These are phyloP conservation scores for Chrosomus eos DNA, from an alignment of 2,797 vertebrate species.

Conservation along the genomic window DNA sequence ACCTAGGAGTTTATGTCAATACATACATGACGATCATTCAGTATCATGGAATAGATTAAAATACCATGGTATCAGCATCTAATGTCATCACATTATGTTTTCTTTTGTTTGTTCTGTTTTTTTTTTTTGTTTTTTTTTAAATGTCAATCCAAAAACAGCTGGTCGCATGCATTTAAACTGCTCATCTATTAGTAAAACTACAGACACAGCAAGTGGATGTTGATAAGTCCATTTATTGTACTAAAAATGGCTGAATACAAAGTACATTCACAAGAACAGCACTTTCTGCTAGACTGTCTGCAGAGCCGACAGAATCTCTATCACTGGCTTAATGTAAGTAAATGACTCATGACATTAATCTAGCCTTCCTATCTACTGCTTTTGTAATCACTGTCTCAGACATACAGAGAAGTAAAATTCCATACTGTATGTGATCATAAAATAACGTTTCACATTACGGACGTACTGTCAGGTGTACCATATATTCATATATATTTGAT, in stretches of 20 bases:
- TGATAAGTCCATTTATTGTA: constrained; percentile 77
- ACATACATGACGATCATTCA: neutral
- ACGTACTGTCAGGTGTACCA: constrained; percentile 67
- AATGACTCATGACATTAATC: constrained; percentile 48
- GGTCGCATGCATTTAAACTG: neutral
- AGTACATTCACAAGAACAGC: constrained; percentile 80
- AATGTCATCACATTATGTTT: neutral
- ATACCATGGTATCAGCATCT: neutral
- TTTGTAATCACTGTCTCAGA: constrained; percentile 46
- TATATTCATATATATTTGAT: constrained; percentile 63
- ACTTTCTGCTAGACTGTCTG: constrained; percentile 59
- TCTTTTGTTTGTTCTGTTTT: neutral
- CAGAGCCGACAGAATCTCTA: constrained; percentile 56
- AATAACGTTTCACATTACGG: constrained; percentile 64
- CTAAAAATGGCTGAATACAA: constrained; percentile 81
- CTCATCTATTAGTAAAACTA: constrained; percentile 19
- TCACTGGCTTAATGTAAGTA: constrained; percentile 53
- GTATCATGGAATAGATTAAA: neutral
- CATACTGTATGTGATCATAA: constrained; percentile 44
- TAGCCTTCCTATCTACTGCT: constrained; percentile 39
- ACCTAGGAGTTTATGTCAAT: neutral
- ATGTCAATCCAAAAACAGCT: neutral
- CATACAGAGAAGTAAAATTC: constrained; percentile 48
- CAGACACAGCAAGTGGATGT: constrained; percentile 35
- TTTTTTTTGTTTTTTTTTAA: neutral